A percentile compares a stretch with the other conserved stretches of the same genome.
Evolutionary conservation across 2,113 vertebrate species (phyloP).

Genomic region (Bambusicola thoracicus): DNA sequence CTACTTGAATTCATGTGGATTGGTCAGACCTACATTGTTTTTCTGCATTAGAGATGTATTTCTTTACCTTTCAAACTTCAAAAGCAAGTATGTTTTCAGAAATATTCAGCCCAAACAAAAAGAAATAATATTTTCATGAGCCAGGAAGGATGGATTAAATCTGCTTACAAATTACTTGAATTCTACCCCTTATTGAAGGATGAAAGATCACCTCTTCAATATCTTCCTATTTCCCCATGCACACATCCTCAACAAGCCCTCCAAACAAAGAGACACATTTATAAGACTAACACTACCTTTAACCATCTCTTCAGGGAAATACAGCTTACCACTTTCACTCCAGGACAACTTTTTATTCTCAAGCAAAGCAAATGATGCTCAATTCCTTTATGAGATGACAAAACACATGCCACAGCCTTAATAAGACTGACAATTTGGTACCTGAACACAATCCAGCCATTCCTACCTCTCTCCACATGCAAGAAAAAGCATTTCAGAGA

Average conservation of each 20-base stretch:
- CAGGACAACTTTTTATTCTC: background rate
- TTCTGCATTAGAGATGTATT: background rate
- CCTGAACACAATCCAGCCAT: background rate
- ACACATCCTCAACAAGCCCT: background rate
- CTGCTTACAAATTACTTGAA: background rate
- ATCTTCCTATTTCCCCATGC: background rate
- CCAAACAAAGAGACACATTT: background rate
- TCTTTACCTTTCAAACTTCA: background rate
- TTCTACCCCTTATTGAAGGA: background rate
- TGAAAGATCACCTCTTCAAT: background rate
- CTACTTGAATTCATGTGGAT: background rate
- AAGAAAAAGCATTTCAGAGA: accelerated
- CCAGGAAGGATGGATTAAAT: background rate
- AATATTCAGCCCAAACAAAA: background rate
- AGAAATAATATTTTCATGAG: background rate
- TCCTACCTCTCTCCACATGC: background rate
- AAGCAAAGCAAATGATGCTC: background rate
- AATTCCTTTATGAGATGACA: background rate
- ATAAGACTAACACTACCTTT: background rate
- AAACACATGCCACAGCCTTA: background rate
- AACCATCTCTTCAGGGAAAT: background rate
- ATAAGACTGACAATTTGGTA: background rate
- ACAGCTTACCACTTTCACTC: background rate
- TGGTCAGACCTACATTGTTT: background rate
- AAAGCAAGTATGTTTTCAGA: background rate